These are phyloP conservation scores for Rostratula benghalensis DNA, from an alignment of 2,113 vertebrate genomes.

Conservation along the genomic window DNA sequence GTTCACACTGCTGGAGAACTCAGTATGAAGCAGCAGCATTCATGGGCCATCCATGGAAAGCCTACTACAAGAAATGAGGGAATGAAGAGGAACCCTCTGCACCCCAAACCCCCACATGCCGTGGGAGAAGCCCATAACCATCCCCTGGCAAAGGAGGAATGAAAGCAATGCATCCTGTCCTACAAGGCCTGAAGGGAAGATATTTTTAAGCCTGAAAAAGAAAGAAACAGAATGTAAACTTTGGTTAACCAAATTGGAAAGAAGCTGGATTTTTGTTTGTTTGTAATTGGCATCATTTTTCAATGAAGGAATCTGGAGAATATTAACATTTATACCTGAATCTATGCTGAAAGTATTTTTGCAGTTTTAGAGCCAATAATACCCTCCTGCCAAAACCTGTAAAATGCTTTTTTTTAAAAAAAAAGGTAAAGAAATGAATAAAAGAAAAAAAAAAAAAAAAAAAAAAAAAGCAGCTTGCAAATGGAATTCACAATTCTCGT, in stretches of 20 bases:
- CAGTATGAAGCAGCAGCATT: background rate
- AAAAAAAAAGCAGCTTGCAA: constrained; percentile 26
- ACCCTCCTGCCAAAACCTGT: constrained; percentile 65
- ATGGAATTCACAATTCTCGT: constrained; percentile 62
- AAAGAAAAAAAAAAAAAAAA: background rate
- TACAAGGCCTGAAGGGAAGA: background rate
- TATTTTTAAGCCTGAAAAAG: background rate
- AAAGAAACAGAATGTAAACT: background rate
- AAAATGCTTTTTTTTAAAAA: constrained; percentile 39
- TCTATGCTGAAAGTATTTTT: constrained; percentile 52
- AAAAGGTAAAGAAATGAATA: background rate
- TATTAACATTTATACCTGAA: constrained; percentile 70
- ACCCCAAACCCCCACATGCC: background rate
- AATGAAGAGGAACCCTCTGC: accelerated
- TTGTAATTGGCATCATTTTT: constrained; percentile 54
- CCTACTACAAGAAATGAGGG: accelerated
- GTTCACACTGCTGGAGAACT: background rate
- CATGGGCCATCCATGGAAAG: background rate
- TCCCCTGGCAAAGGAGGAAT: background rate
- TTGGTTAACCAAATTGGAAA: background rate
- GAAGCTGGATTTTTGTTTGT: constrained; percentile 20
- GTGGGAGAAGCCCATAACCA: accelerated
- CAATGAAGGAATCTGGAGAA: constrained; percentile 60
- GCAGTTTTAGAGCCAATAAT: constrained; percentile 48
- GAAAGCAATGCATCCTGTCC: background rate